A percentile compares a stretch with the other conserved stretches of the same genome.
These are phyloP conservation scores for Coptodon bakossiorum DNA, from an alignment of 2,113 vertebrate species.

Conservation along the genomic window DNA sequence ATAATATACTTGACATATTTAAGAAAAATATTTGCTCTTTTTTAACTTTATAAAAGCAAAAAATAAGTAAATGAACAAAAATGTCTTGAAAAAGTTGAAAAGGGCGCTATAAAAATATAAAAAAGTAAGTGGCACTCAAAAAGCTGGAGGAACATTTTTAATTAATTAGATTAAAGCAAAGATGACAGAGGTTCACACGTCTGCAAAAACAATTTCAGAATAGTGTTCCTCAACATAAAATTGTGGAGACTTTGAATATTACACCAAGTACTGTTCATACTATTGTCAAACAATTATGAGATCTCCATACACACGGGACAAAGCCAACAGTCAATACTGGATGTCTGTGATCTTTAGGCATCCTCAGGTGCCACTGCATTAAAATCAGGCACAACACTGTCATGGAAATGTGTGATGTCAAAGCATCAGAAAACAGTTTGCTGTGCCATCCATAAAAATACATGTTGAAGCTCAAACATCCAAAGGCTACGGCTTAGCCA, in stretches of 20 bases:
- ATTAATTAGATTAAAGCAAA: background rate
- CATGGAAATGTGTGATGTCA: background rate
- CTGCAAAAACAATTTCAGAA: background rate
- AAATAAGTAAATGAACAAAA: background rate
- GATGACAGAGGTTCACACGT: background rate
- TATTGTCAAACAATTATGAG: background rate
- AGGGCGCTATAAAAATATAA: fast-evolving
- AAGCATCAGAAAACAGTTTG: background rate
- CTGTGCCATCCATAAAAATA: background rate
- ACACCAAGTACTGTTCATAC: background rate
- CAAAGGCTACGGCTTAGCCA: background rate
- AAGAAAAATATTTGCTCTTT: background rate
- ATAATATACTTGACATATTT: background rate
- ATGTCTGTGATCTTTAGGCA: background rate
- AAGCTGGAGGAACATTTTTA: background rate
- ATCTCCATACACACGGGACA: background rate
- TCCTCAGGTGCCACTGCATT: background rate
- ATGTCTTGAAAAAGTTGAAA: background rate
- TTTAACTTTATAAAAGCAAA: background rate
- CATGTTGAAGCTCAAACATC: background rate
- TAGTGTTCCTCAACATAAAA: background rate
- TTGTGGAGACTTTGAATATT: background rate
- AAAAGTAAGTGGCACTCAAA: background rate
- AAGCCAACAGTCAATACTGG: background rate
- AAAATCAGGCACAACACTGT: background rate